A percentile compares a stretch with the other conserved stretches of the same genome.
These are phyloP conservation scores for Lipophrys pholis DNA, from an alignment of 2,113 vertebrate genomes.

Conservation along the genomic window DNA sequence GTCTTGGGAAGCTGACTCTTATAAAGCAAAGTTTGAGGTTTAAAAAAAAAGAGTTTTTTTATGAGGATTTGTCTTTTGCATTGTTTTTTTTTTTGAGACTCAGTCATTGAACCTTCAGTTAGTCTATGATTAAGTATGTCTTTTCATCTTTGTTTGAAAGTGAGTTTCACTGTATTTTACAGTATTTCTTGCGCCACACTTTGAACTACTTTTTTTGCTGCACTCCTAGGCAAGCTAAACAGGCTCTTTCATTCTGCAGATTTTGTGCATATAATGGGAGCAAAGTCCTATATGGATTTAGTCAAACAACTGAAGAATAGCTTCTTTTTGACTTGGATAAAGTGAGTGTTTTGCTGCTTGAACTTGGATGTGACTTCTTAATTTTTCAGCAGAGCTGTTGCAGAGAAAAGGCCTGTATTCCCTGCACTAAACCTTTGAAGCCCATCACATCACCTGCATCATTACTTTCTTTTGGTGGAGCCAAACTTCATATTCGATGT, in stretches of 20 bases:
- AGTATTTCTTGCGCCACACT: not conserved
- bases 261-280: slow-evolving; percentile 17
- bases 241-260: slow-evolving; percentile 6
- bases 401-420: too few relatives aligned
- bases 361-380: too few relatives aligned
- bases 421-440: too few relatives aligned
- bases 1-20: too few relatives aligned
- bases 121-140: not conserved
- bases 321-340: slow-evolving; percentile 21
- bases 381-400: too few relatives aligned
- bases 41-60: too few relatives aligned
- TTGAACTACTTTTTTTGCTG: slow-evolving; percentile 2
- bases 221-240: slow-evolving; percentile 4
- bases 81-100: too few relatives aligned
- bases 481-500: slow-evolving; percentile 48
- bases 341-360: too few relatives aligned
- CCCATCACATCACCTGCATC: too few relatives aligned
- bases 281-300: slow-evolving; percentile 19
- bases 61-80: too few relatives aligned
- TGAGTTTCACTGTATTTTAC: not conserved
- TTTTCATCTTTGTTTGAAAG: not conserved
- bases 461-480: not conserved
- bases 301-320: slow-evolving; percentile 33
- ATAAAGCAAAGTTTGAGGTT: too few relatives aligned
- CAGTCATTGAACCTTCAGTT: too few relatives aligned